Base-by-base conservation (phyloP, 1,140 invertebrate genomes). In the Panulirus ornatus region DNA sequence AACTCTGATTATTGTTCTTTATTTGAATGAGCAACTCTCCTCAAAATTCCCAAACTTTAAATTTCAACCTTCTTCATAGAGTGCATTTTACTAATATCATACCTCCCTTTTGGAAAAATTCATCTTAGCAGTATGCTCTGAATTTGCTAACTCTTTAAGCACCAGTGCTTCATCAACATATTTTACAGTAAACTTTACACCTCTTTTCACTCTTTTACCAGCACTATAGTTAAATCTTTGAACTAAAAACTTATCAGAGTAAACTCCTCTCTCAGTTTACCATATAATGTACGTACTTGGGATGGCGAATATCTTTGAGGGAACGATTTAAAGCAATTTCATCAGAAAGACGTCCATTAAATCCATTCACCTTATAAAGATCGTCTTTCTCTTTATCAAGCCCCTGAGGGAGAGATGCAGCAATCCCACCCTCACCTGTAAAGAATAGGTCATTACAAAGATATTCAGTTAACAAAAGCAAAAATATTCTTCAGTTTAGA, bases 331-430 rank as follows among this genome's bases (percentile, higher is more conserved):
- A 83, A 0, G 96, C 96, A 76, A 98, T 97, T 84, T 95, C 94
- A 93, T 98, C 97, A 90, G 97, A 97, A 16, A 96, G 94, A 6
- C 96, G 95, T 0, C 96, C 97, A 94, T 97, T 97, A 92, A 97
- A 98, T 11, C 97, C 97, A 93, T 98, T 98, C 40, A 95, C 95
- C 92, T 95, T 95, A 93, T 96, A 97, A 0, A 97, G 92, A 22
- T 94, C 93, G 51, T 95, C 93, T 92, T 96, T 96, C 90, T 95
- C 93, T 47, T 95, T 93, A 34, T 95, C 94, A 34, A 95, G 94
- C 58, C 95, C 95, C 0, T 95, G 93, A 0, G 95, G 94, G 2
- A 97, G 93, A 76, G 94, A 94, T 1, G 96, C 96, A 14, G 96
- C 66, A 22, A 36, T 27, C n/a, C 84, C 84, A 47, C 51, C 36